Evolutionary conservation across 2,888 invertebrate genomes (phyloP).

Genomic region (Tortrix viridana): DNA sequence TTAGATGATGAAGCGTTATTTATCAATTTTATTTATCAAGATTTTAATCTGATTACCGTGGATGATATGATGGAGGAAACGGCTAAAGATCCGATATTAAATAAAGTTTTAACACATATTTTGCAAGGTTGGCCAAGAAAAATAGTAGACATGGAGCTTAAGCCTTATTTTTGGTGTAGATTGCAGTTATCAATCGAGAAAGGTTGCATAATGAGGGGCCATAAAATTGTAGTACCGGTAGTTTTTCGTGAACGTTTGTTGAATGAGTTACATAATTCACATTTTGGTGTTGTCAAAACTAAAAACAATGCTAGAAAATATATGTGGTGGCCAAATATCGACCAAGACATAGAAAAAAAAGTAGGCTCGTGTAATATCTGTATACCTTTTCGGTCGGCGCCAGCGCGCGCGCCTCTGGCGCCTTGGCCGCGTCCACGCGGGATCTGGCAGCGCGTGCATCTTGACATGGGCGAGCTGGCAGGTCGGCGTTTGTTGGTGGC

Average conservation of each 20-base stretch:
- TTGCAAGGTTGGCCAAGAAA: slow-evolving; percentile 7
- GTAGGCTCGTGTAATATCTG: slow-evolving; percentile 36
- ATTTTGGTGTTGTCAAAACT: slow-evolving; percentile 39
- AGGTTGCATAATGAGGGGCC: slow-evolving; percentile 35
- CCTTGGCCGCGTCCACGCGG: slow-evolving; percentile 33
- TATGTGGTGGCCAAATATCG: slow-evolving; percentile 40
- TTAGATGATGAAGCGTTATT: too few relatives aligned
- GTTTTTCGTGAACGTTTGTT: slow-evolving; percentile 31
- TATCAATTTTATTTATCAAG: slow-evolving; percentile 4
- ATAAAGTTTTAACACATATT: neutral
- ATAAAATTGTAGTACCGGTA: neutral
- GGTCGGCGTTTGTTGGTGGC: slow-evolving; percentile 29
- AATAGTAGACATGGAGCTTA: neutral
- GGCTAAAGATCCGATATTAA: neutral
- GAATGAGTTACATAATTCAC: slow-evolving; percentile 36
- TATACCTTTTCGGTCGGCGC: slow-evolving; percentile 18
- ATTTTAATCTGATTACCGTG: neutral
- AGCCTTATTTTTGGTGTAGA: slow-evolving; percentile 18
- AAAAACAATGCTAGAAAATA: slow-evolving; percentile 35
- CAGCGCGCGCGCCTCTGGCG: slow-evolving; percentile 35
- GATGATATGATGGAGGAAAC: neutral
- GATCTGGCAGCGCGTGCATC: slow-evolving; percentile 23
- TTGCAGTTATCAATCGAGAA: slow-evolving; percentile 15
- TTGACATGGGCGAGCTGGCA: slow-evolving; percentile 35
- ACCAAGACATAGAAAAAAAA: slow-evolving; percentile 37